Percentiles rank a stretch among this genome's conserved stretches.
Evolutionary conservation across 2,888 invertebrate species (phyloP).

Genomic region (Eurytoma adleriae): DNA sequence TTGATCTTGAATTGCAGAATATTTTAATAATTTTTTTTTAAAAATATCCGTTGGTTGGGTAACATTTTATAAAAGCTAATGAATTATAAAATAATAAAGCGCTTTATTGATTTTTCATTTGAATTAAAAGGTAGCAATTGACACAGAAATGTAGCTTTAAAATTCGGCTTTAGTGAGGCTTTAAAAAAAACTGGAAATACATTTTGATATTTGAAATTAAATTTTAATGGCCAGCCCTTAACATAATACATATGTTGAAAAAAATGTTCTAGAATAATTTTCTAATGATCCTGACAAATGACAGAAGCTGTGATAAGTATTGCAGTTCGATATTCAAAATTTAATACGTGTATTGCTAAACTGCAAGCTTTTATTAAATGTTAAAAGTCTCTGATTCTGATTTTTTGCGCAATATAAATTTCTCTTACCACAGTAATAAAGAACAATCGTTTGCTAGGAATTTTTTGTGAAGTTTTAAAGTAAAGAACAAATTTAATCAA

Average conservation of each 20-base stretch:
- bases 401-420: no score
- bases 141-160: background rate
- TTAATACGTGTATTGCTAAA: no score
- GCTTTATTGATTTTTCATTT: conserved; percentile 20
- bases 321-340: no score
- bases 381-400: background rate
- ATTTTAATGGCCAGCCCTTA: background rate
- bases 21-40: no score
- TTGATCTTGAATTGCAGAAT: no score
- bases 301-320: no score
- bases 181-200: background rate
- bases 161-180: background rate
- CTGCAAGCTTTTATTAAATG: background rate
- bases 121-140: background rate
- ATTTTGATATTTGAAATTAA: background rate
- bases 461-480: no score
- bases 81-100: conserved; percentile 28
- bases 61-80: background rate
- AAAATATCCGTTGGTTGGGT: no score
- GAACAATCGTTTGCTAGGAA: no score
- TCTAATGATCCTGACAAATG: no score
- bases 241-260: background rate
- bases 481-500: no score
- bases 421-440: no score
- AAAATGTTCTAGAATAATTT: background rate